Base-by-base conservation (phyloP, 1,140 invertebrate species). In the Phymorhynchus buccinoides region DNA sequence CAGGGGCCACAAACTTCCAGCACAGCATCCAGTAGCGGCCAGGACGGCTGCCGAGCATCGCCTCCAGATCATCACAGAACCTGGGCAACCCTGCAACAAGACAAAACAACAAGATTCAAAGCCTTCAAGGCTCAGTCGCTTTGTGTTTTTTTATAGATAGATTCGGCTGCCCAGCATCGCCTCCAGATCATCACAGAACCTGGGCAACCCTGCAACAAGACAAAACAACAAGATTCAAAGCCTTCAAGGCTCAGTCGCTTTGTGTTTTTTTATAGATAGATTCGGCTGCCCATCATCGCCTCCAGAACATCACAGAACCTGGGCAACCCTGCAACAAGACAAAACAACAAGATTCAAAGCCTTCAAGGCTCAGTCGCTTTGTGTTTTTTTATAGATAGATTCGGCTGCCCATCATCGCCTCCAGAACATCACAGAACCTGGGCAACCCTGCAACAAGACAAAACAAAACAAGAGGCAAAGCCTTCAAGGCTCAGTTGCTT, bases 11-110 rank as follows among this genome's bases (percentile, higher is more conserved):
- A 84, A 96, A 90, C 32, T 95, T 95, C 97, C 97, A 97, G 83
- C 96, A 96, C 2, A 96, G 88, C 80, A 95, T 95, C 96, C 96
- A 97, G 91, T 96, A 97, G 0, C 95, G 88, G 0, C 95, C 95
- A 0, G 96, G 95, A 84, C 94, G 94, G 30, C 94, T 94, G 2
- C 95, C 95, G 83, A 96, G 91, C 97, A 97, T 97, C 88, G 96
- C 96, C 88, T 96, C 95, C 3, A 97, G 94, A 90, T 97, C 96
- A 73, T 94, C 93, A 37, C 95, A 94, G 86, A 97, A 96, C 80
- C 95, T 94, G 18, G 95, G 93, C 35, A 96, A 94, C 80, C 95
- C 95, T 95, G 83, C n/a, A 32, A 73, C n/a, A 79, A 32, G 18
- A 0, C 18, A n/a, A n/a, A n/a, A n/a, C n/a, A n/a, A n/a, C n/a